Evolutionary conservation across 1,140 invertebrate species (phyloP).

Genomic region (Steinernema khuongi): DNA sequence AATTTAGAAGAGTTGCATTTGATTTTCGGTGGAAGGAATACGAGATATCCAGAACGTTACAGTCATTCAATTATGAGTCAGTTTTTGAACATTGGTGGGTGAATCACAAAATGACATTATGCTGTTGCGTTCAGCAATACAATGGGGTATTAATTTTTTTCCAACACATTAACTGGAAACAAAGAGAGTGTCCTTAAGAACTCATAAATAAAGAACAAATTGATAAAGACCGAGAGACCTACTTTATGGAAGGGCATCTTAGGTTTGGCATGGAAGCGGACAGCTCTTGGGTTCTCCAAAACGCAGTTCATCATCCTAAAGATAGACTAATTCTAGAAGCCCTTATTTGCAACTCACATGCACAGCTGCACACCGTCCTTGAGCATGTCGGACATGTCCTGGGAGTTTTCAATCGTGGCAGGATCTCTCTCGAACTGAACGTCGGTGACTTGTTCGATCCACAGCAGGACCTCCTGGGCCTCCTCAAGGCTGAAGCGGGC

Average conservation of each 20-base stretch:
- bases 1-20: too few relatives aligned
- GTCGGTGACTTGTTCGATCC: slow-evolving; percentile 62
- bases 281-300: slow-evolving; percentile 26
- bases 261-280: slow-evolving; percentile 48
- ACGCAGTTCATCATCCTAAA: slow-evolving; percentile 43
- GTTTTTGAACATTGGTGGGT: too few relatives aligned
- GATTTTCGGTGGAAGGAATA: too few relatives aligned
- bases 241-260: slow-evolving; percentile 55
- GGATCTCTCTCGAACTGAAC: slow-evolving; percentile 58
- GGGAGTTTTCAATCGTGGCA: slow-evolving; percentile 59
- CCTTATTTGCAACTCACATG: slow-evolving; percentile 60
- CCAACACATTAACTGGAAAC: too few relatives aligned
- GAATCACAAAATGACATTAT: too few relatives aligned
- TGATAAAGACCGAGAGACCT: too few relatives aligned
- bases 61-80: too few relatives aligned
- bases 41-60: too few relatives aligned
- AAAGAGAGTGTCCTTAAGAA: too few relatives aligned
- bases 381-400: slow-evolving; percentile 62
- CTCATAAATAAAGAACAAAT: too few relatives aligned
- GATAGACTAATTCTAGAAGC: slow-evolving; percentile 22
- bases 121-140: too few relatives aligned
- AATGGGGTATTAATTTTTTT: too few relatives aligned
- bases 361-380: slow-evolving; percentile 64
- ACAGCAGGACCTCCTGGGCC: slow-evolving; percentile 61
- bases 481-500: slow-evolving; percentile 64